Evolutionary conservation across 2,888 invertebrate species (phyloP), one percentile per base, ranked within the genome.

Genomic region (Heteromyza rotundicornis): DNA sequence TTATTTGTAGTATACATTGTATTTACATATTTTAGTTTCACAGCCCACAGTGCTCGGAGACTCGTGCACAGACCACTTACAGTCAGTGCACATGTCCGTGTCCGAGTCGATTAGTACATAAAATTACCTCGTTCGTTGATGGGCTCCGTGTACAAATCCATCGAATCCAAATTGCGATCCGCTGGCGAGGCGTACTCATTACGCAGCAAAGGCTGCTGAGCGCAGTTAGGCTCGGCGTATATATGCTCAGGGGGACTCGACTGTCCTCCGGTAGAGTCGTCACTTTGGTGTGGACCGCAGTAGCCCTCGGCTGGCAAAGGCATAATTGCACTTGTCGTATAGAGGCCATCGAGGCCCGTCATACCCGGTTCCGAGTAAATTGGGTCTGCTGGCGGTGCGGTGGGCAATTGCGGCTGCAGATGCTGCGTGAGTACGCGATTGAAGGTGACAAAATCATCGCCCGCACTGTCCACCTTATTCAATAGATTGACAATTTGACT

Each of bases 111-210:
- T n/a, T 40, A 40, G 40, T 40, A 40, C 40, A 40, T 40, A 40
- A 66, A 66, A 66, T 76, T 75, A 82, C 82, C 77, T 74, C 69
- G 74, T 56, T 75, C 70, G 62, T 75, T 76, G 60, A 78, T 70
- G 59, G 82, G 82, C 60, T 80, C 82, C 8, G 78, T 70, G 62
- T 83, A 83, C 44, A 77, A 62, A 66, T 74, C 75, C 61, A 66
- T 68, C 24, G 69, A 64, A 7, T 70, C 67, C 14, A 73, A 68
- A 65, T 73, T 72, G 2, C 68, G 62, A 70, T 81, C 80, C 16
- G 75, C 70, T 14, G 81, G 80, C 49, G 76, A 76, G 2, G 78
- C 73, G 58, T 80, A 80, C 62, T 80, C 78, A 56, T 75, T 76
- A 27, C 70, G 64, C 52, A 82, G 63, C 36, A 81, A 56, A 2